Evolutionary conservation across 2,797 vertebrate species (phyloP).

Genomic region (Vipera ursinii): DNA sequence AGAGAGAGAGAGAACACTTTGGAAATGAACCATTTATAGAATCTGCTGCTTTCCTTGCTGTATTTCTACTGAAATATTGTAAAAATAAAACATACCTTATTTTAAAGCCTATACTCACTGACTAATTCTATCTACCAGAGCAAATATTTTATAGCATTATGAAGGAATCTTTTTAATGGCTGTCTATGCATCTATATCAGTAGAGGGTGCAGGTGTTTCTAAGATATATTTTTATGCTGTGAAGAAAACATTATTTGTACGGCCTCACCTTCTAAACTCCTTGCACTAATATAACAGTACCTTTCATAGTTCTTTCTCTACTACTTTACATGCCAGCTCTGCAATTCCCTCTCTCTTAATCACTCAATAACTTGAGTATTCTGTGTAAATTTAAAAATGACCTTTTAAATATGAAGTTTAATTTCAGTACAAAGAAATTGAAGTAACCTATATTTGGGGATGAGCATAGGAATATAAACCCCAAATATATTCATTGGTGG

Average conservation of each 20-base stretch:
- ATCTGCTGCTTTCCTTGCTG: conserved; percentile 34
- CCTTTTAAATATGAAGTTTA: conserved; percentile 55
- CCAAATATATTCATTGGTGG: background rate
- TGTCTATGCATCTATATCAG: conserved; percentile 54
- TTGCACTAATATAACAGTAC: conserved; percentile 58
- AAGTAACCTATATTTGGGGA: conserved; percentile 25
- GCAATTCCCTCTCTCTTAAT: conserved; percentile 9
- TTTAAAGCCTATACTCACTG: conserved; percentile 49
- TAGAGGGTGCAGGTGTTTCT: conserved; percentile 53
- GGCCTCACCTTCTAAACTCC: conserved; percentile 45
- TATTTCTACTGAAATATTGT: conserved; percentile 31
- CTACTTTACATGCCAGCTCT: conserved; percentile 47
- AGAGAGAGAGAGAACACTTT: conserved; percentile 38
- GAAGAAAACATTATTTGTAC: conserved; percentile 59
- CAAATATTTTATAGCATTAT: conserved; percentile 56
- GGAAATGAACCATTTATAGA: conserved; percentile 42
- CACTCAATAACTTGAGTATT: conserved; percentile 45
- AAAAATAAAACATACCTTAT: conserved; percentile 30
- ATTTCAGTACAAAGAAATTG: conserved; percentile 39
- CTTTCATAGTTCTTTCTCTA: conserved; percentile 52
- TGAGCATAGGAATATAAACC: background rate
- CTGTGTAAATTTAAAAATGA: conserved; percentile 56
- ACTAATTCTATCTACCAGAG: conserved; percentile 54
- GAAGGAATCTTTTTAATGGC: conserved; percentile 48
- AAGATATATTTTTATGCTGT: conserved; percentile 49